These are phyloP conservation scores for Drosophila novamexicana DNA, from an alignment of 1,140 invertebrate species.

Conservation along the genomic window DNA sequence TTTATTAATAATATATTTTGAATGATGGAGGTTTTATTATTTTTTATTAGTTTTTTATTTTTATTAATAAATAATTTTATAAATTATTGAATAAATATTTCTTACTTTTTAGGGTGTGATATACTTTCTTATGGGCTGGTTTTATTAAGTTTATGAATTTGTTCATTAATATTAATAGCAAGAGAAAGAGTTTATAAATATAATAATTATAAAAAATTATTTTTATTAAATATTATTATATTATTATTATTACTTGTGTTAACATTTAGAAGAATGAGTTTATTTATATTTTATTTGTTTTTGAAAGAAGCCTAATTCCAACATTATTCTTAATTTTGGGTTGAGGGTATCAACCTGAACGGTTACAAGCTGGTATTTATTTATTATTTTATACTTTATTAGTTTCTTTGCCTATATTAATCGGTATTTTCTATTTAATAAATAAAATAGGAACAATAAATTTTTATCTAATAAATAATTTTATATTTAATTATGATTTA, in stretches of 20 bases:
- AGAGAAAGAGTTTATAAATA: constrained; percentile 85
- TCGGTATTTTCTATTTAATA: too few relatives aligned
- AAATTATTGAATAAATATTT: constrained; percentile 76
- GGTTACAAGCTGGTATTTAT: constrained; percentile 86
- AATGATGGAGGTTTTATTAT: constrained; percentile 83
- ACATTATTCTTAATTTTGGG: constrained; percentile 88
- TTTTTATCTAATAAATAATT: too few relatives aligned
- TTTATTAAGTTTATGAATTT: constrained; percentile 86
- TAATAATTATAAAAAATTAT: constrained; percentile 85
- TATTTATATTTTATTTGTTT: constrained; percentile 87
- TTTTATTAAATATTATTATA: constrained; percentile 86
- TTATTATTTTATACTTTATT: constrained; percentile 85
- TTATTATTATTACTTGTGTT: constrained; percentile 86
- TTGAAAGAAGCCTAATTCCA: constrained; percentile 85
- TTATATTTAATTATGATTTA: too few relatives aligned
- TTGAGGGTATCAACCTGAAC: constrained; percentile 87
- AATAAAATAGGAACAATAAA: too few relatives aligned
- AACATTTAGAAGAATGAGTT: constrained; percentile 86
- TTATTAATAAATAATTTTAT: constrained; percentile 78
- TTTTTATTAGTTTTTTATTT: constrained; percentile 84
- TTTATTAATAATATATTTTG: constrained; percentile 77
- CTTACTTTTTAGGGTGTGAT: constrained; percentile 85
- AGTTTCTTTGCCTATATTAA: constrained; percentile 84
- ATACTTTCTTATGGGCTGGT: constrained; percentile 85
- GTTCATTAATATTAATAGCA: constrained; percentile 85